A percentile compares a stretch with the other conserved stretches of the same genome.
Conservation (phyloP, 2,113 vertebrate species). For the Tragelaphus imberbis region DNA sequence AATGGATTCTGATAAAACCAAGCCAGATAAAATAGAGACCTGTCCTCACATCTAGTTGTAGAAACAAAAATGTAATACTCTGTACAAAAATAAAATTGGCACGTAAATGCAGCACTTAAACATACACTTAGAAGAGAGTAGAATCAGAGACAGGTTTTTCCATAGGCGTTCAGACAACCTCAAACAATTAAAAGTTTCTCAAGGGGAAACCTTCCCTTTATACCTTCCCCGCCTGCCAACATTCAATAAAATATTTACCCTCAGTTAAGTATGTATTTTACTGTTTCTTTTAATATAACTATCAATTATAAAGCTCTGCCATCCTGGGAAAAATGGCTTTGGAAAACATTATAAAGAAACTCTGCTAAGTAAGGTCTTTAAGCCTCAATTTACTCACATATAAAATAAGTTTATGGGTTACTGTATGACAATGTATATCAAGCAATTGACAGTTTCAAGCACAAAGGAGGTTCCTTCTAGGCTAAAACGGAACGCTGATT, state of each 20-base stretch:
- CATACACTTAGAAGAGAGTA: too few species aligned
- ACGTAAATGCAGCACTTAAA: rapidly evolving
- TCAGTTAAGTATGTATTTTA: background rate
- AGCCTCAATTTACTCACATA: background rate
- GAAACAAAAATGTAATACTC: background rate
- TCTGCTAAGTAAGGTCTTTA: background rate
- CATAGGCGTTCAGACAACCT: background rate
- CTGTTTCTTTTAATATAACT: background rate
- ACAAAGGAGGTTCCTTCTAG: background rate
- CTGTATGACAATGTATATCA: background rate
- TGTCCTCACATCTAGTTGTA: background rate
- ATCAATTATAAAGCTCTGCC: background rate
- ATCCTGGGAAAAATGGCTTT: background rate
- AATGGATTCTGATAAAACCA: background rate
- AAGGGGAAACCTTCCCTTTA: background rate
- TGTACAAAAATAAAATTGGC: background rate
- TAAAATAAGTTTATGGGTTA: background rate
- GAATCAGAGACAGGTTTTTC: background rate
- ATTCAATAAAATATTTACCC: background rate
- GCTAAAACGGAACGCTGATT: background rate
- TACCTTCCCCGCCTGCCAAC: rapidly evolving
- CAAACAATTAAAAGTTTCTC: background rate
- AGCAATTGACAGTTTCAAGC: background rate
- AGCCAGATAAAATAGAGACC: background rate
- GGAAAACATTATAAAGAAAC: background rate